phyloP scores from a whole-genome alignment of 2,113 vertebrate genomes.

The Lonchura striata region DNA sequence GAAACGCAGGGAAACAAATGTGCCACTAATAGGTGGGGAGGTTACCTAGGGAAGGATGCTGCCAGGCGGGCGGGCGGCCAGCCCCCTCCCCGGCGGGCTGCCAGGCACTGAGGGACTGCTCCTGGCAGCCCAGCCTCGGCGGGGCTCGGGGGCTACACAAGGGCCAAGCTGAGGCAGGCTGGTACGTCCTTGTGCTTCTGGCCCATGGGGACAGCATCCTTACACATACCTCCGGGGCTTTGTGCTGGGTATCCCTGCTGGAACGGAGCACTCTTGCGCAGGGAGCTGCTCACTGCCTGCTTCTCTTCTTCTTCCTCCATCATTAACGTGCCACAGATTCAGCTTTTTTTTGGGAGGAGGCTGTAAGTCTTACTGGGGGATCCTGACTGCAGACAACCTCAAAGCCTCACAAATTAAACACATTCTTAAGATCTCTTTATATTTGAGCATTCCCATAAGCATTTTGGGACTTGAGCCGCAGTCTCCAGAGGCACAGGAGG shows the following conservation, averaged over 20 bases:
- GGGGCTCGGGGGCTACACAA: neutral
- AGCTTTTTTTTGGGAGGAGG: neutral
- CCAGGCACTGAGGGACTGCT: neutral
- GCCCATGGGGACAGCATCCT: neutral
- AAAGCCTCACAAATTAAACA: neutral
- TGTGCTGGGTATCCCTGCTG: neutral
- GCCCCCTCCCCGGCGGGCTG: neutral
- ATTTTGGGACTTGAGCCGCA: neutral
- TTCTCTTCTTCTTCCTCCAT: neutral
- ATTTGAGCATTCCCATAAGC: neutral
- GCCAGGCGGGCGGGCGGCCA: neutral
- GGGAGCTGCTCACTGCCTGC: neutral
- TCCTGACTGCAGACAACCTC: neutral
- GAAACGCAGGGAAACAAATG: conserved; percentile 61
- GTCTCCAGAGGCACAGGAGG: neutral
- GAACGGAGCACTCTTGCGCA: neutral
- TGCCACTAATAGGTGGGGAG: conserved; percentile 69
- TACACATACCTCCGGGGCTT: neutral
- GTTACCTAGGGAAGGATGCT: conserved; percentile 54
- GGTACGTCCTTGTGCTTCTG: rapidly evolving
- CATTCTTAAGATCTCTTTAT: neutral
- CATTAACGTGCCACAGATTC: neutral
- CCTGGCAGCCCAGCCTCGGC: neutral
- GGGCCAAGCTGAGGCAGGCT: neutral
- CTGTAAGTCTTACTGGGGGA: neutral